phyloP scores from a whole-genome alignment of 2,113 vertebrate genomes.

The Aegithalos caudatus region DNA sequence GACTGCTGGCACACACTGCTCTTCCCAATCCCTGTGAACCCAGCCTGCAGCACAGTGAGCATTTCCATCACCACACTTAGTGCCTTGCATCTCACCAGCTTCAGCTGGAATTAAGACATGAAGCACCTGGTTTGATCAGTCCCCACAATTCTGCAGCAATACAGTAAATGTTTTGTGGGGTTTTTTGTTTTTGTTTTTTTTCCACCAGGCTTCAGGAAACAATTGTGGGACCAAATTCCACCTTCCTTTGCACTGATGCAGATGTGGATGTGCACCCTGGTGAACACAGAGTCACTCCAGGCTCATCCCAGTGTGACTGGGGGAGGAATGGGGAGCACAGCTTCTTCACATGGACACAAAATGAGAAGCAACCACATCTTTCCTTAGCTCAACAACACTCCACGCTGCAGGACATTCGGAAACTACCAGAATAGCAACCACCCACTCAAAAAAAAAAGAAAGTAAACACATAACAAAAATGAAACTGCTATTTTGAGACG shows the following conservation, averaged over 20 bases:
- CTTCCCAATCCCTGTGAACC: background rate
- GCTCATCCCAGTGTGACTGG: background rate
- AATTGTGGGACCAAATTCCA: background rate
- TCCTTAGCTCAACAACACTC: background rate
- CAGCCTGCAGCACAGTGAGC: background rate
- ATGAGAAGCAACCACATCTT: background rate
- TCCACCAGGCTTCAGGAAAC: background rate
- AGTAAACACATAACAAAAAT: background rate
- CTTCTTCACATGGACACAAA: background rate
- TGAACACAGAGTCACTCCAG: background rate
- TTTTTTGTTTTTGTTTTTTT: background rate
- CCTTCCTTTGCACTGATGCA: background rate
- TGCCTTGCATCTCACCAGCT: background rate
- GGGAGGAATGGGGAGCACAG: background rate
- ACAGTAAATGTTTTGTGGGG: background rate
- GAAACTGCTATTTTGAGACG: slow-evolving; percentile 37
- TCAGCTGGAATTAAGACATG: background rate
- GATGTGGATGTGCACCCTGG: background rate
- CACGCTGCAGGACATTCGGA: background rate
- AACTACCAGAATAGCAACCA: slow-evolving; percentile 19
- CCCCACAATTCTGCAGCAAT: background rate
- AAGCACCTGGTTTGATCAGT: background rate
- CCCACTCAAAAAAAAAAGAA: background rate
- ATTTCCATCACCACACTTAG: background rate
- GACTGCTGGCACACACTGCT: background rate